phyloP scores from a whole-genome alignment of 2,888 invertebrate genomes.

The Hydrotaea cyrtoneurina region DNA sequence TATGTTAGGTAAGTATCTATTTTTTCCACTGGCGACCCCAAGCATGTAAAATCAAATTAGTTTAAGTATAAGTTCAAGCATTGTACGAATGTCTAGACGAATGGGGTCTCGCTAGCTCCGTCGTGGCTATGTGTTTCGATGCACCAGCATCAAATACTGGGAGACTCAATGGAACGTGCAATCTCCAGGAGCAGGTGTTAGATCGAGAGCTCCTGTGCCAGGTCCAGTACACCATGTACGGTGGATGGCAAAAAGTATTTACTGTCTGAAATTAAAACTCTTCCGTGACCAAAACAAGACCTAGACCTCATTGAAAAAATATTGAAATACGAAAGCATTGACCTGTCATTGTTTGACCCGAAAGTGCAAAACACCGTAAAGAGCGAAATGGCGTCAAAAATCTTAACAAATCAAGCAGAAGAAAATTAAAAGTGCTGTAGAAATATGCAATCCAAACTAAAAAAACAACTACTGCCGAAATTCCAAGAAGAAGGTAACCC shows the following conservation, averaged over 20 bases:
- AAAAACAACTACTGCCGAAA: slow-evolving; percentile 46
- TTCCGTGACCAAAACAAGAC: too few relatives aligned
- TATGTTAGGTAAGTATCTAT: too few relatives aligned
- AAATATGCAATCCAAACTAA: slow-evolving; percentile 37
- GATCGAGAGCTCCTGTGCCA: background rate
- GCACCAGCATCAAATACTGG: background rate
- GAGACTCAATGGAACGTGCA: background rate
- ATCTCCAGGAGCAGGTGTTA: background rate
- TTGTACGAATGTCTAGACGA: slow-evolving; percentile 37
- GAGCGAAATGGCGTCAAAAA: slow-evolving; percentile 37
- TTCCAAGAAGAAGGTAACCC: slow-evolving; percentile 38
- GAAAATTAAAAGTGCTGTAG: slow-evolving; percentile 41
- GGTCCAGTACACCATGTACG: background rate
- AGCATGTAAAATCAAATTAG: too few relatives aligned
- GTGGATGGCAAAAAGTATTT: too few relatives aligned
- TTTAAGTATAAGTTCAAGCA: slow-evolving; percentile 15
- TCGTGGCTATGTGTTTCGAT: slow-evolving; percentile 46
- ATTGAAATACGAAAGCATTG: too few relatives aligned
- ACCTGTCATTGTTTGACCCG: too few relatives aligned
- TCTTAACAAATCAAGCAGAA: slow-evolving; percentile 49
- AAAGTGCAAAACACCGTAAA: background rate
- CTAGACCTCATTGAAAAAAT: too few relatives aligned
- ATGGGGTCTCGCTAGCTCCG: slow-evolving; percentile 38
- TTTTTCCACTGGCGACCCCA: too few relatives aligned
- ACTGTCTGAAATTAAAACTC: background rate